Evolutionary conservation across 2,888 invertebrate species (phyloP).

Genomic region (Xanthia togata): DNA sequence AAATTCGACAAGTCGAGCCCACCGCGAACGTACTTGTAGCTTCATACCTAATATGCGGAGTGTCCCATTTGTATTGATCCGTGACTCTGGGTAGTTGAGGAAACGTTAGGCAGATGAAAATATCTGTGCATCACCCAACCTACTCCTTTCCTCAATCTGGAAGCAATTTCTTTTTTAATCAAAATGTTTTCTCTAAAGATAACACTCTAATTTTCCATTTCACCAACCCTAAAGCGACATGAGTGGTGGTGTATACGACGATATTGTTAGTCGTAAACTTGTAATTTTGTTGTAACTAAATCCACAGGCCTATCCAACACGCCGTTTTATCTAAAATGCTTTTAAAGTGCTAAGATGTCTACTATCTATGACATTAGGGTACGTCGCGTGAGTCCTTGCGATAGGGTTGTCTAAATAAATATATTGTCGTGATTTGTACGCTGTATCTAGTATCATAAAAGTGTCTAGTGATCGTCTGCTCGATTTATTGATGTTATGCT

Average conservation of each 20-base stretch:
- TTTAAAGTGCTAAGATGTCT: constrained; percentile 83
- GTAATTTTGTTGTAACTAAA: constrained; percentile 87
- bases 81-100: background rate
- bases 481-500: constrained; percentile 80
- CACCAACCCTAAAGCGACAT: constrained; percentile 69
- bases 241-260: constrained; percentile 77
- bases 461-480: constrained; percentile 79
- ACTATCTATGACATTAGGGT: constrained; percentile 74
- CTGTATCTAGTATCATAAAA: constrained; percentile 81
- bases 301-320: constrained; percentile 80
- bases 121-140: background rate
- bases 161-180: background rate
- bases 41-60: too few relatives aligned
- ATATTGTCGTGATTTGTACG: constrained; percentile 85
- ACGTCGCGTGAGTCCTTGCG: constrained; percentile 60
- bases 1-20: too few relatives aligned
- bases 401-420: constrained; percentile 78
- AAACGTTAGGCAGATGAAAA: background rate
- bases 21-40: too few relatives aligned
- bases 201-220: background rate
- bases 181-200: background rate
- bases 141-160: background rate
- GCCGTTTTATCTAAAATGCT: constrained; percentile 85
- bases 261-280: constrained; percentile 86
- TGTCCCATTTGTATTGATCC: too few relatives aligned